Percentiles rank a stretch among this genome's conserved stretches.
Evolutionary conservation across 2,113 vertebrate genomes (phyloP).

Genomic region (Nothocercus julius): DNA sequence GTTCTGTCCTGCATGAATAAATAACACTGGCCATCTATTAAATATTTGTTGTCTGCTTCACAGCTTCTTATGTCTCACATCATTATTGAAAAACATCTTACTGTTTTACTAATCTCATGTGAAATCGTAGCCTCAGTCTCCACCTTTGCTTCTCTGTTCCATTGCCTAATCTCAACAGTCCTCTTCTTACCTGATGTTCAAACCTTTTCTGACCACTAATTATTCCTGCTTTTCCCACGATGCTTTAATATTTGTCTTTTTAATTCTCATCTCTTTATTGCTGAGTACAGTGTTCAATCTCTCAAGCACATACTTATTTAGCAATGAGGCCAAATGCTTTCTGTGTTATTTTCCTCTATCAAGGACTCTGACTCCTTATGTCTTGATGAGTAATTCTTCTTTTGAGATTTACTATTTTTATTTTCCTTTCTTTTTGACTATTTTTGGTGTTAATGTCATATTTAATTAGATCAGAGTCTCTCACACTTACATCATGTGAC

Average conservation of each 20-base stretch:
- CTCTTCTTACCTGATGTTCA: background rate
- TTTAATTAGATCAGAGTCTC: background rate
- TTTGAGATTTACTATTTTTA: background rate
- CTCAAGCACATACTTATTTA: background rate
- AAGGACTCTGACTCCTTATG: background rate
- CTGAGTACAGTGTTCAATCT: background rate
- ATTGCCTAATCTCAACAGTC: background rate
- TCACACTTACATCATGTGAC: background rate
- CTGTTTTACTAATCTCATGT: background rate
- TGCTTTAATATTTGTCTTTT: background rate
- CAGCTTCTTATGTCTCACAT: background rate
- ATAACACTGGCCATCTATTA: slow-evolving; percentile 5
- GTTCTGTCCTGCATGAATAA: slow-evolving; percentile 10
- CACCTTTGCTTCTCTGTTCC: slow-evolving; percentile 7
- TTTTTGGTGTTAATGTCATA: background rate
- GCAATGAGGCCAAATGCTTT: background rate
- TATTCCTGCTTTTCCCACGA: background rate
- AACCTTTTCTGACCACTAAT: slow-evolving; percentile 7
- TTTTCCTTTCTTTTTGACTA: background rate
- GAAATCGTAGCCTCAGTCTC: background rate
- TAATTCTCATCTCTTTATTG: background rate
- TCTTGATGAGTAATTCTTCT: background rate
- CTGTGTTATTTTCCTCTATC: background rate
- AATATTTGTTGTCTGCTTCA: slow-evolving; percentile 22
- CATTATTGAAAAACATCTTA: slow-evolving; percentile 43